Conservation (phyloP, 2,113 vertebrate species). For the Hemicordylus capensis region DNA sequence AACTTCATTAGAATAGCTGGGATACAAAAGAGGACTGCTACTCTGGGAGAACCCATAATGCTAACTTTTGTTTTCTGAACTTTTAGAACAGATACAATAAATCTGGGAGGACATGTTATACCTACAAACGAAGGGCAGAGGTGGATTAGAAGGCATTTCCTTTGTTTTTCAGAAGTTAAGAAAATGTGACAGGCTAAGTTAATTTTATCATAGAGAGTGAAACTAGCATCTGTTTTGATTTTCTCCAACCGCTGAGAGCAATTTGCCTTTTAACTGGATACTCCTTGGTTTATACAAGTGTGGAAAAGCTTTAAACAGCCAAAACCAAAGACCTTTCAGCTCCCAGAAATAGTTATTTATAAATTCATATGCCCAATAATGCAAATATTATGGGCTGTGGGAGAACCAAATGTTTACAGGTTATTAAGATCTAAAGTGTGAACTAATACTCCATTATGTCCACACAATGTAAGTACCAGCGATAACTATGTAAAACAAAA, state of each 20-base stretch:
- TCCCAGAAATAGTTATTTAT: background rate
- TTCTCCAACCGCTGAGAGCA: background rate
- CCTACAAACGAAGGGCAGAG: background rate
- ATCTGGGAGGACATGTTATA: background rate
- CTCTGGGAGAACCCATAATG: background rate
- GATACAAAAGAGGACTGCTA: background rate
- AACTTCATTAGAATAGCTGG: background rate
- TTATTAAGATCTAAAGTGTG: background rate
- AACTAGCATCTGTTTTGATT: constrained; percentile 2
- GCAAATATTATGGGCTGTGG: background rate
- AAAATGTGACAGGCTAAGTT: background rate
- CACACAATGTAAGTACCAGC: background rate
- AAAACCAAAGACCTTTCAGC: background rate
- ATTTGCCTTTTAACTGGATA: constrained; percentile 16
- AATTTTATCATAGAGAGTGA: background rate
- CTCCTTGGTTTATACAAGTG: constrained; percentile 9
- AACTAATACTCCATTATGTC: background rate
- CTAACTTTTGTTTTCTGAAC: background rate
- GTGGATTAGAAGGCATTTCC: constrained; percentile 1
- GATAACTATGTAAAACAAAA: background rate
- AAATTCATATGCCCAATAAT: background rate
- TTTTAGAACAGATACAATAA: background rate
- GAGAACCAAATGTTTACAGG: background rate
- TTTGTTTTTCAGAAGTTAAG: background rate
- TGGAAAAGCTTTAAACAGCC: constrained; percentile 16